Evolutionary conservation across 2,113 vertebrate species (phyloP).

Genomic region (Arvicanthis niloticus): DNA sequence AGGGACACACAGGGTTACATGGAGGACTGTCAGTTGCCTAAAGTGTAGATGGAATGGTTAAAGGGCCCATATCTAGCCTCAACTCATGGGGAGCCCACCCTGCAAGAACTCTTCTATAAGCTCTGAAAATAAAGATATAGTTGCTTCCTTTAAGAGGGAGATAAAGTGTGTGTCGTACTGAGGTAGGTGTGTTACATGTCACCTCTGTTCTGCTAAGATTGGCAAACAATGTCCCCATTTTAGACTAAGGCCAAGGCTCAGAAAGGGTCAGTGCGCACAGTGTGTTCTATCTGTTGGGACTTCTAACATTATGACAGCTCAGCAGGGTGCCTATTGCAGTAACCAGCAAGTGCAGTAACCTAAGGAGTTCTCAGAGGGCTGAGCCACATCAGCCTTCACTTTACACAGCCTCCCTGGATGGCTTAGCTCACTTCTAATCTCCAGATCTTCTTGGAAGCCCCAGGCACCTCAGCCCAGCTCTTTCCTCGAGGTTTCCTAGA

Average conservation of each 20-base stretch:
- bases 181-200: not conserved
- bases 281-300: not conserved
- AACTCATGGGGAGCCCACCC: not conserved
- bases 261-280: not conserved
- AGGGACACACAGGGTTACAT: not conserved
- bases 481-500: not conserved
- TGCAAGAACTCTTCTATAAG: not conserved
- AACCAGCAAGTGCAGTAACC: accelerated
- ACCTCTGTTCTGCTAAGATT: not conserved
- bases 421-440: accelerated
- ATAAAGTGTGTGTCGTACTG: not conserved
- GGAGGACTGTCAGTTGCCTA: not conserved
- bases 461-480: not conserved
- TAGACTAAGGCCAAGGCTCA: not conserved
- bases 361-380: not conserved
- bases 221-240: slow-evolving; percentile 1
- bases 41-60: not conserved
- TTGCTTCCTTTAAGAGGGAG: not conserved
- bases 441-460: not conserved
- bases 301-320: not conserved
- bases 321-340: not conserved
- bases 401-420: too few relatives aligned
- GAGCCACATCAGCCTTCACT: not conserved
- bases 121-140: not conserved
- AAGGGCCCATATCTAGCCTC: not conserved